Conservation (phyloP, 2,797 vertebrate species). For the Paguma larvata region DNA sequence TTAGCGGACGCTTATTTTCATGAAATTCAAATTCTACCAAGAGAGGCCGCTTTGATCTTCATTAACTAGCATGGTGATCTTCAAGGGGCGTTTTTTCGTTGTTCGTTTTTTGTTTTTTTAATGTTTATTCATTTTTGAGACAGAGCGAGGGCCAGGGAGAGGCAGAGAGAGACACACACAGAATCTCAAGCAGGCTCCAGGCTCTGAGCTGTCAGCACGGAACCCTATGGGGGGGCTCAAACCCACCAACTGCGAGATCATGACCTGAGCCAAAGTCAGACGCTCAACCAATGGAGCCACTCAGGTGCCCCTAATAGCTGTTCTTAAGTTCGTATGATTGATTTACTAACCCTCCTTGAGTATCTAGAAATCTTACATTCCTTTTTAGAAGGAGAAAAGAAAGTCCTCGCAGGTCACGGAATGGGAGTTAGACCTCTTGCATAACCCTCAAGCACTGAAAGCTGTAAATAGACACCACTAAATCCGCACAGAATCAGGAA, state of each 20-base stretch:
- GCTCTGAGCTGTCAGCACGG: background rate
- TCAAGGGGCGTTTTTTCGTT: background rate
- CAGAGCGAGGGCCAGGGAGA: background rate
- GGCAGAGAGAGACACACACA: background rate
- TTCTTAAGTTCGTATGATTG: background rate
- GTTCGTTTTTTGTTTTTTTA: background rate
- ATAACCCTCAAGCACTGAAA: background rate
- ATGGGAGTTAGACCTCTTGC: background rate
- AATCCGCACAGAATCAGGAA: background rate
- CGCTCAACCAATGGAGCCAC: background rate
- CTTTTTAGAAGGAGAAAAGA: background rate
- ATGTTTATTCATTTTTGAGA: background rate
- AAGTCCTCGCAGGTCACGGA: background rate
- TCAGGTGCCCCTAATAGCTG: background rate
- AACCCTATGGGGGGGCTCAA: background rate
- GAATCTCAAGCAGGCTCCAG: background rate
- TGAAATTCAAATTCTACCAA: background rate
- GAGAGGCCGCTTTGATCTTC: background rate
- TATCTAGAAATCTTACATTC: background rate
- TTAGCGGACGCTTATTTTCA: background rate
- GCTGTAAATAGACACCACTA: background rate
- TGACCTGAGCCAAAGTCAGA: background rate
- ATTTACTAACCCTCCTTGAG: background rate
- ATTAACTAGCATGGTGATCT: background rate
- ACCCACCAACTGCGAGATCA: background rate